phyloP scores from a whole-genome alignment of 1,140 invertebrate genomes.

The Euwallacea fornicatus region DNA sequence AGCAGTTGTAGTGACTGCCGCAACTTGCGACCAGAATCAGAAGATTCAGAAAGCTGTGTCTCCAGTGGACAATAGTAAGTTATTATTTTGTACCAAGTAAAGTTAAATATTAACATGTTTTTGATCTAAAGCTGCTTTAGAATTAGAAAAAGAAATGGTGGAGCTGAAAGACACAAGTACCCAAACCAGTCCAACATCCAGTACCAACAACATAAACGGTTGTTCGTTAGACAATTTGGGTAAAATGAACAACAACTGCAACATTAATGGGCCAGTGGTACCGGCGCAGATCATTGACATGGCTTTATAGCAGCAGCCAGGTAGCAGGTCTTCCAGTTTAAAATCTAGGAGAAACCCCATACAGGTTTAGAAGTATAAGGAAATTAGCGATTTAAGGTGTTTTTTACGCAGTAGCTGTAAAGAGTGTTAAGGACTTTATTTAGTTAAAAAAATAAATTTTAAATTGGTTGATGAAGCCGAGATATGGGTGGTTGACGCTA shows the following conservation, averaged over 20 bases:
- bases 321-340: constrained; percentile 48
- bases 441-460: background rate
- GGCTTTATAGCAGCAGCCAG: constrained; percentile 49
- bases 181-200: constrained; percentile 44
- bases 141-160: constrained; percentile 29
- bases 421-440: background rate
- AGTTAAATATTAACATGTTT: background rate
- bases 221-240: constrained; percentile 38
- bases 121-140: background rate
- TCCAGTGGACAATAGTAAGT: constrained; percentile 47
- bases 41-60: constrained; percentile 63
- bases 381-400: constrained; percentile 20
- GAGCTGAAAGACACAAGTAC: constrained; percentile 47
- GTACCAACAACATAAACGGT: constrained; percentile 35
- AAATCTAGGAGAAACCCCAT: constrained; percentile 48
- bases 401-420: constrained; percentile 14
- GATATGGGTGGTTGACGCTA: too few species aligned
- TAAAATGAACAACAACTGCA: constrained; percentile 51
- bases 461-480: too few species aligned
- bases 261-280: constrained; percentile 48
- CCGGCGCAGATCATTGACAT: constrained; percentile 47
- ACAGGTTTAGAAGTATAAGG: constrained; percentile 36
- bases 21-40: constrained; percentile 67
- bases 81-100: background rate
- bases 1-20: constrained; percentile 64